Evolutionary conservation across 2,113 vertebrate species (phyloP), one percentile per base, ranked within the genome.

Genomic region (Phylloscopus trochilus): DNA sequence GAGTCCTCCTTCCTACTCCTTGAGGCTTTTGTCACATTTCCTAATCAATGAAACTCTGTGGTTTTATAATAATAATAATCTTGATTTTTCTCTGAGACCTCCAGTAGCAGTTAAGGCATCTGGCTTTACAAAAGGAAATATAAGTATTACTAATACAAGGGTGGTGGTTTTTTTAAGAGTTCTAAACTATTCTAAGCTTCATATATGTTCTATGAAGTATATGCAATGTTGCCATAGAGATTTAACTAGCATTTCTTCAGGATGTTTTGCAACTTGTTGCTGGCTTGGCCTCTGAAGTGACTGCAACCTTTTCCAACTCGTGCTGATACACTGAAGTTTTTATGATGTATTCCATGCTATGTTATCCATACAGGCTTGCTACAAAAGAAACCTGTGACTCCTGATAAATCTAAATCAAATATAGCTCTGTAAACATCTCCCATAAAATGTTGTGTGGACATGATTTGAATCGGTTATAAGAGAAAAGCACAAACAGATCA

Each of bases 401-500:
- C 90, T 68, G 62, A 87, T 62, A 75, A 94, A 90, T 66, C 37
- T 60, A 76, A 89, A 90, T 83, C 62, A 92, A 87, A 76, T 88
- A 72, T 23, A 63, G 49, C 43, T 43, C 49, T 83, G 66, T 70
- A 76, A 44, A 84, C 10, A 3, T 62, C 84, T 87, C 69, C 58
- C 31, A 66, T 73, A 75, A 87, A 64, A 49, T 26, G 35, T 2
- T 53, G 20, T 31, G 46, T 75, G 64, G 73, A 69, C 23, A 28
- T 47, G 27, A 68, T 52, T 14, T 66, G 43, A 89, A 69, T 3
- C 22, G 35, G 46, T 69, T 63, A 2, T 41, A 77, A 87, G 70
- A 97, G 74, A 96, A 96, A 96, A 77, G 64, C 66, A 85, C 72
- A 93, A 96, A 91, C 30, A 68, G 37, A 79, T 93, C 56, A n/a